Evolutionary conservation across 2,113 vertebrate genomes (phyloP).

Genomic region (Mystacornis crossleyi): DNA sequence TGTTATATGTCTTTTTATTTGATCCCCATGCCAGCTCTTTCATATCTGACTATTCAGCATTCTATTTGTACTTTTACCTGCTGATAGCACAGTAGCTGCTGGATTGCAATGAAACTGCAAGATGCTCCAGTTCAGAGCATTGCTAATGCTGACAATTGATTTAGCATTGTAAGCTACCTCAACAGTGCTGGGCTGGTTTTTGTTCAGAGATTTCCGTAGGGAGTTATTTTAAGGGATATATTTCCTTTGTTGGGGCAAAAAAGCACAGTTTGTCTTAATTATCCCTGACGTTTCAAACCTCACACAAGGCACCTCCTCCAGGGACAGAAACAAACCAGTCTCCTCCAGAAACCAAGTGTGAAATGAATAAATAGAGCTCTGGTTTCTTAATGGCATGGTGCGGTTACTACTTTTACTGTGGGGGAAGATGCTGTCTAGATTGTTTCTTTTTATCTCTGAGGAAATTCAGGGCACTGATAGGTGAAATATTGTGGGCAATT

Average conservation of each 20-base stretch:
- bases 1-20: neutral
- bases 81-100: neutral
- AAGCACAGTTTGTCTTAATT: constrained; percentile 78
- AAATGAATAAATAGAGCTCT: constrained; percentile 65
- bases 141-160: constrained; percentile 55
- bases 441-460: constrained; percentile 47
- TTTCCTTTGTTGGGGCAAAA: constrained; percentile 70
- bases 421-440: neutral
- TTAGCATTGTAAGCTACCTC: constrained; percentile 44
- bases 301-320: constrained; percentile 55
- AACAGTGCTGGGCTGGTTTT: constrained; percentile 22
- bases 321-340: constrained; percentile 68
- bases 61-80: neutral
- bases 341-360: constrained; percentile 54
- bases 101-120: constrained; percentile 43
- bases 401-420: constrained; percentile 38
- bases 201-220: constrained; percentile 62
- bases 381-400: constrained; percentile 1
- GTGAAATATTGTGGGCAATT: constrained; percentile 59
- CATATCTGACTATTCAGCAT: constrained; percentile 5
- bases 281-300: constrained; percentile 73
- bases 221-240: constrained; percentile 73
- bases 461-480: constrained; percentile 32
- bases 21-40: neutral
- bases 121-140: neutral